phyloP scores from a whole-genome alignment of 2,113 vertebrate species.

The Coracopsis vasa region DNA sequence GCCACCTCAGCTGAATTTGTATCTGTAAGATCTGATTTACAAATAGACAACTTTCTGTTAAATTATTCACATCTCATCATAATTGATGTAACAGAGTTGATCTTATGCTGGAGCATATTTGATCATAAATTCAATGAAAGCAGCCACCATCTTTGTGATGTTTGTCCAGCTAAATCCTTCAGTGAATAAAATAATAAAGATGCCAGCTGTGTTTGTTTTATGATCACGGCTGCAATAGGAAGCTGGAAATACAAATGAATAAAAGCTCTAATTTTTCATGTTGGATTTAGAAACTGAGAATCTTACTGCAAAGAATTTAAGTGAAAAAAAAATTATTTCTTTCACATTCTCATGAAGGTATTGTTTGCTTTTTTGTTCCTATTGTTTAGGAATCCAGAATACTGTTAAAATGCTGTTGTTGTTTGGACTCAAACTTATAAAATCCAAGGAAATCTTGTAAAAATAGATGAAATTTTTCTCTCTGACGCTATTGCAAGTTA shows the following conservation, averaged over 20 bases:
- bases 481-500: not conserved
- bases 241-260: slow-evolving; percentile 42
- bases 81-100: slow-evolving; percentile 72
- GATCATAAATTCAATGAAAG: slow-evolving; percentile 81
- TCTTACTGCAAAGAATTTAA: not conserved
- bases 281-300: slow-evolving; percentile 9
- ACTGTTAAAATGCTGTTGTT: not conserved
- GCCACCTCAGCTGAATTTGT: slow-evolving; percentile 53
- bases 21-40: slow-evolving; percentile 57
- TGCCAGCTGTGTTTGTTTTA: slow-evolving; percentile 66
- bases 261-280: slow-evolving; percentile 13
- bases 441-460: not conserved
- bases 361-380: not conserved
- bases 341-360: not conserved
- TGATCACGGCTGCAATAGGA: slow-evolving; percentile 6
- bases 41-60: slow-evolving; percentile 72
- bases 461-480: not conserved
- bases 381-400: not conserved
- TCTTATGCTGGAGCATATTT: slow-evolving; percentile 71
- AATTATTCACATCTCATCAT: slow-evolving; percentile 79
- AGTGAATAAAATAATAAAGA: slow-evolving; percentile 69
- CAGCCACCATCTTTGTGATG: slow-evolving; percentile 75
- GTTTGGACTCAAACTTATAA: not conserved
- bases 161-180: slow-evolving; percentile 79
- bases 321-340: not conserved